Evolutionary conservation across 2,113 vertebrate genomes (phyloP).

Genomic region (Progne subis): DNA sequence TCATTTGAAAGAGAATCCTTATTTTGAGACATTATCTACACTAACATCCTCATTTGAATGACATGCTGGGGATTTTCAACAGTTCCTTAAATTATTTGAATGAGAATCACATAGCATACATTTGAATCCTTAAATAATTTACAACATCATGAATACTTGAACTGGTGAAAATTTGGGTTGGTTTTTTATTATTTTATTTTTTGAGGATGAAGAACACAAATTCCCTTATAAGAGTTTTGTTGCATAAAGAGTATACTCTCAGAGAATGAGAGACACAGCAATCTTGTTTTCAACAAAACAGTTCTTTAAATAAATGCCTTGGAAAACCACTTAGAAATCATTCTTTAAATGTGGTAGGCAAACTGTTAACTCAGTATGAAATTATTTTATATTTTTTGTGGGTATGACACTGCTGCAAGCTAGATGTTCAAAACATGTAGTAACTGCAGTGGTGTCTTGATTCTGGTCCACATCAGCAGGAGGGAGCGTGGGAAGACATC

Average conservation of each 20-base stretch:
- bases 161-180: background rate
- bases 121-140: background rate
- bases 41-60: background rate
- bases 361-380: background rate
- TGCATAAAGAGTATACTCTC: background rate
- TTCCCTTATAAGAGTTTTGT: background rate
- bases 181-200: background rate
- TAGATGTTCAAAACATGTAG: background rate
- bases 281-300: background rate
- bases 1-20: background rate
- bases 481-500: rapidly evolving
- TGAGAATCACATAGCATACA: background rate
- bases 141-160: background rate
- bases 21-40: background rate
- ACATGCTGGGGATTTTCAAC: background rate
- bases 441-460: background rate
- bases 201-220: background rate
- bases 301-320: background rate
- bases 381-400: background rate
- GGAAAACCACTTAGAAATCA: background rate
- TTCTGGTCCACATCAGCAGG: background rate
- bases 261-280: background rate
- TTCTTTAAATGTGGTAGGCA: background rate
- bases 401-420: background rate
- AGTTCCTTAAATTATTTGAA: background rate